phyloP scores from a whole-genome alignment of 2,797 vertebrate genomes.

The Adelosebastes latens region DNA sequence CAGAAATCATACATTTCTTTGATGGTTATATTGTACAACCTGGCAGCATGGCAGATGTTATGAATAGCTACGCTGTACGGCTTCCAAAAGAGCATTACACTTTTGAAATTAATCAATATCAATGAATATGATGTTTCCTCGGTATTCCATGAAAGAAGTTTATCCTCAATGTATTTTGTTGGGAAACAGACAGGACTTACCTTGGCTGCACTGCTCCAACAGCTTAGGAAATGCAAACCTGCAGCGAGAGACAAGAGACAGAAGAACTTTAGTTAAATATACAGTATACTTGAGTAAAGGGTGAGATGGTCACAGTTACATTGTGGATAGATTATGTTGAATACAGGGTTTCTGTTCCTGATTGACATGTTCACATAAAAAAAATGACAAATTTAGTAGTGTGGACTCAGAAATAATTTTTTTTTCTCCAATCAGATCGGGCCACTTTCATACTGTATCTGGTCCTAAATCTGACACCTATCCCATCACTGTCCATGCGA shows the following conservation, averaged over 20 bases:
- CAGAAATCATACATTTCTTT: neutral
- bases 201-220: slow-evolving; percentile 97
- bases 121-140: neutral
- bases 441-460: too few species aligned
- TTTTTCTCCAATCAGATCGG: too few species aligned
- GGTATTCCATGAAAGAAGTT: neutral
- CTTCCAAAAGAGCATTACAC: neutral
- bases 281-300: neutral
- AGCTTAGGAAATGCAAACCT: slow-evolving; percentile 96
- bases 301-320: neutral
- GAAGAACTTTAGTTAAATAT: neutral
- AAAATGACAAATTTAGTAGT: neutral
- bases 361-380: neutral
- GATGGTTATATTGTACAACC: neutral
- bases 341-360: neutral
- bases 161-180: neutral
- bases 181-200: slow-evolving; percentile 71
- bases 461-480: too few species aligned
- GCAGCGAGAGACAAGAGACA: slow-evolving; percentile 20
- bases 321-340: neutral
- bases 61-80: neutral
- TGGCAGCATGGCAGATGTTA: neutral
- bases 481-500: too few species aligned
- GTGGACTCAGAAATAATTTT: too few species aligned
- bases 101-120: neutral